Percentiles rank a stretch among this genome's conserved stretches.
These are phyloP conservation scores for Anguilla megastoma DNA, from an alignment of 2,797 vertebrate species.

Conservation along the genomic window DNA sequence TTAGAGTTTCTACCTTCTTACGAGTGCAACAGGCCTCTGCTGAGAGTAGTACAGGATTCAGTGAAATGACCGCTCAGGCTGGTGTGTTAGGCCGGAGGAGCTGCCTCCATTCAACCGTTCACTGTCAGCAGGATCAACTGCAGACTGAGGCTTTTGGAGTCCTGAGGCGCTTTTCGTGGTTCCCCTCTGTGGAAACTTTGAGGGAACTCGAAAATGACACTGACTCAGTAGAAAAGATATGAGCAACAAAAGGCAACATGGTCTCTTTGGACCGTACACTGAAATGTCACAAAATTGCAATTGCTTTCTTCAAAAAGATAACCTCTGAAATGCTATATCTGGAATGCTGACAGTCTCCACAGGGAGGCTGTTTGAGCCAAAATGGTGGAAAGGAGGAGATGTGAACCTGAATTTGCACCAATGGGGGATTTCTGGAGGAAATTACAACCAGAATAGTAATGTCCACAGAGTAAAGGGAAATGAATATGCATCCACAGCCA, in stretches of 20 bases:
- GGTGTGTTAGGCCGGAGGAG: too few relatives aligned
- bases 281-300: background rate
- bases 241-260: background rate
- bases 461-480: slow-evolving; percentile 2
- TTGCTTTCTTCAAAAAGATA: background rate
- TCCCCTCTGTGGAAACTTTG: background rate
- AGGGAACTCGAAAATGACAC: background rate
- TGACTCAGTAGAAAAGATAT: background rate
- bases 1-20: too few relatives aligned
- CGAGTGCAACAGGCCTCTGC: too few relatives aligned
- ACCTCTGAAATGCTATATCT: background rate
- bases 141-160: background rate
- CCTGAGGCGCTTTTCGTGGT: background rate
- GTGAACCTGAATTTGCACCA: background rate
- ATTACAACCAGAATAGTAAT: background rate
- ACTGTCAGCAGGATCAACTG: background rate
- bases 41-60: too few relatives aligned
- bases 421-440: background rate
- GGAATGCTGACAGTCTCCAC: background rate
- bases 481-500: background rate
- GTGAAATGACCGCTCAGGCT: too few relatives aligned
- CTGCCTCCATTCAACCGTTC: background rate
- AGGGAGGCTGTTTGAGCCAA: background rate
- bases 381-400: background rate
- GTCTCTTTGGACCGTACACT: background rate